Conservation (phyloP, 2,888 invertebrate genomes). For the Seira musarum region DNA sequence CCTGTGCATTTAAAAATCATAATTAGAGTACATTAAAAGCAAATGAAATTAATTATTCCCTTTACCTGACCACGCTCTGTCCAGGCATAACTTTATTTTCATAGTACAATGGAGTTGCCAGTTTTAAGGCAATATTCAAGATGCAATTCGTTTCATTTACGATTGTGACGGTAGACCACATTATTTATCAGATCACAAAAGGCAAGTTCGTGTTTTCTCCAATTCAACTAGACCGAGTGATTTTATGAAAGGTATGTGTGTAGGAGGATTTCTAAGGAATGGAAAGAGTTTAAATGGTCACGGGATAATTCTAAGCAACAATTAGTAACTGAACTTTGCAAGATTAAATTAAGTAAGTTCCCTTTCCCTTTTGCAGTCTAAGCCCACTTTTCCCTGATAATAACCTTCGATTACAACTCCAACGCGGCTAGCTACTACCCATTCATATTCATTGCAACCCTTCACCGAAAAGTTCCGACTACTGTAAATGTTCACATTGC, state of each 20-base stretch:
- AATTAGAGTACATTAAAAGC: too few relatives aligned
- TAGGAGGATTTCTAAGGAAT: too few relatives aligned
- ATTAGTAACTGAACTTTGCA: too few relatives aligned
- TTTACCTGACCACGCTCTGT: constrained; percentile 57
- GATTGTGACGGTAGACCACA: constrained; percentile 62
- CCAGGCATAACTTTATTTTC: constrained; percentile 61
- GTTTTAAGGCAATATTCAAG: constrained; percentile 59
- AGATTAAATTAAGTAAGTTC: too few relatives aligned
- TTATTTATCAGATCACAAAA: constrained; percentile 20
- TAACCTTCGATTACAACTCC: constrained; percentile 5
- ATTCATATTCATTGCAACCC: background rate
- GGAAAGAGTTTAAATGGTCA: too few relatives aligned
- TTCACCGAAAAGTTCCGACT: constrained; percentile 30
- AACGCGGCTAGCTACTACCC: background rate
- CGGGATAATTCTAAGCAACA: too few relatives aligned
- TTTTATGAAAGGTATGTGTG: too few relatives aligned
- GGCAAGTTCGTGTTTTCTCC: background rate
- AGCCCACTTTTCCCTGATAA: constrained; percentile 1
- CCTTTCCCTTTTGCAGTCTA: background rate
- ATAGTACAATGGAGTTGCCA: constrained; percentile 61
- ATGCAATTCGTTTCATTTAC: constrained; percentile 62
- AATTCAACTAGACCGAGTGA: too few relatives aligned
- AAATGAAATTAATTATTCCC: background rate
- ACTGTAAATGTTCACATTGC: background rate
- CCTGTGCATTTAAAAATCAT: constrained; percentile 11